Evolutionary conservation across 1,140 invertebrate species (phyloP).

Genomic region (Zaprionus davidi): DNA sequence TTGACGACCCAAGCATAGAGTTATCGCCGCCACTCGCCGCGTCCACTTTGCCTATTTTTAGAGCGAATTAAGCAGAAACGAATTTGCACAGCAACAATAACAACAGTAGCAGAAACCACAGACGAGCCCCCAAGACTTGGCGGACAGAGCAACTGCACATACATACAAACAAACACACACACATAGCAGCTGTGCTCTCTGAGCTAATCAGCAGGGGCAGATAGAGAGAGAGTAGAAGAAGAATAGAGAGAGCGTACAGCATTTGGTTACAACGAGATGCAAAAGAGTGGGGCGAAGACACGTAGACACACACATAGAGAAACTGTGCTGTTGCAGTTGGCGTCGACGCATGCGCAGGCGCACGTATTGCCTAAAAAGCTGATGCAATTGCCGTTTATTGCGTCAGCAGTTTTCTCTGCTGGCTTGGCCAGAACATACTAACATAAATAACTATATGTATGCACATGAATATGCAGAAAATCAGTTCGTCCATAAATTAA

Average conservation of each 20-base stretch:
- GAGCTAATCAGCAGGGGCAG: conserved; percentile 1
- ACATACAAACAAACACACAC: conserved; percentile 11
- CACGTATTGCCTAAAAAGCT: conserved; percentile 60
- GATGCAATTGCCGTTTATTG: conserved; percentile 69
- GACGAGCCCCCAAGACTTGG: conserved; percentile 64
- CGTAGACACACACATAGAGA: background rate
- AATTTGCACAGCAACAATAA: conserved; percentile 24
- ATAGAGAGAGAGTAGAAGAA: conserved; percentile 12
- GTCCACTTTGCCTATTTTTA: conserved; percentile 63
- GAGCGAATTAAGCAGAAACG: conserved; percentile 36
- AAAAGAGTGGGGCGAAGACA: background rate
- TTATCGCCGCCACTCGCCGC: conserved; percentile 13
- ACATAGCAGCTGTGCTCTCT: conserved; percentile 21
- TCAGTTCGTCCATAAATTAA: conserved; percentile 6
- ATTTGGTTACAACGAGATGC: conserved; percentile 43
- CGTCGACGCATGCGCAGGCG: conserved; percentile 50
- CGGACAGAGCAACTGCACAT: conserved; percentile 33
- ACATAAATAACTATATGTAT: conserved; percentile 18
- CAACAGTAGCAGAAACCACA: conserved; percentile 8
- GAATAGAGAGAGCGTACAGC: background rate
- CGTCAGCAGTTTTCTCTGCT: conserved; percentile 50
- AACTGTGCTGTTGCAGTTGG: conserved; percentile 16
- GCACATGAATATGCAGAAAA: background rate
- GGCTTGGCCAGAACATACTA: conserved; percentile 1
- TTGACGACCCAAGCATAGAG: conserved; percentile 21